Conservation (phyloP, 1,140 invertebrate genomes). For the Rhysida immarginata region DNA sequence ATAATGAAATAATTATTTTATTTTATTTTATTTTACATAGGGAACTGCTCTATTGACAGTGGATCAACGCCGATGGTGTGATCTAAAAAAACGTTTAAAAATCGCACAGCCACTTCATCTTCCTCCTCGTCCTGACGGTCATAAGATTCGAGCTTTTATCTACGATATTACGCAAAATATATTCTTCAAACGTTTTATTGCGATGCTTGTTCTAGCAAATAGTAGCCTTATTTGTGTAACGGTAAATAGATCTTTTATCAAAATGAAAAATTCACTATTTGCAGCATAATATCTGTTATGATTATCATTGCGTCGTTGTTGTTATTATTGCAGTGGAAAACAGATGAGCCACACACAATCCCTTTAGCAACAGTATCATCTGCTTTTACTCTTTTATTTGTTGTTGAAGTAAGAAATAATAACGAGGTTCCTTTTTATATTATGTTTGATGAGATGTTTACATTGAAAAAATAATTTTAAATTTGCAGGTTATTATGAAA, state of each 20-base stretch:
- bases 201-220: slow-evolving; percentile 80
- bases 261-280: slow-evolving; percentile 4
- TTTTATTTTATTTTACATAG: slow-evolving; percentile 22
- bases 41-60: slow-evolving; percentile 96
- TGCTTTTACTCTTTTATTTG: slow-evolving; percentile 33
- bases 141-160: slow-evolving; percentile 77
- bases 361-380: slow-evolving; percentile 55
- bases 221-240: slow-evolving; percentile 81
- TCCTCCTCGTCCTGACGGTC: slow-evolving; percentile 85
- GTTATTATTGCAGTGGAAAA: slow-evolving; percentile 33
- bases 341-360: slow-evolving; percentile 46
- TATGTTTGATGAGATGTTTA: too few relatives aligned
- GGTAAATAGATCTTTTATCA: slow-evolving; percentile 39
- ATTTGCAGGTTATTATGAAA: slow-evolving; percentile 97
- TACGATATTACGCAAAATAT: slow-evolving; percentile 98
- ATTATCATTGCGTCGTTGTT: too few relatives aligned
- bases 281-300: too few relatives aligned
- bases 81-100: slow-evolving; percentile 96
- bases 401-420: slow-evolving; percentile 38
- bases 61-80: slow-evolving; percentile 97
- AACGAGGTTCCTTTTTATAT: too few relatives aligned
- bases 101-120: slow-evolving; percentile 97
- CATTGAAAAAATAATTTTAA: too few relatives aligned
- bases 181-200: slow-evolving; percentile 86
- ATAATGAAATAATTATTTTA: slow-evolving; percentile 9